phyloP scores from a whole-genome alignment of 2,113 vertebrate genomes.

The Terrapene triunguis region DNA sequence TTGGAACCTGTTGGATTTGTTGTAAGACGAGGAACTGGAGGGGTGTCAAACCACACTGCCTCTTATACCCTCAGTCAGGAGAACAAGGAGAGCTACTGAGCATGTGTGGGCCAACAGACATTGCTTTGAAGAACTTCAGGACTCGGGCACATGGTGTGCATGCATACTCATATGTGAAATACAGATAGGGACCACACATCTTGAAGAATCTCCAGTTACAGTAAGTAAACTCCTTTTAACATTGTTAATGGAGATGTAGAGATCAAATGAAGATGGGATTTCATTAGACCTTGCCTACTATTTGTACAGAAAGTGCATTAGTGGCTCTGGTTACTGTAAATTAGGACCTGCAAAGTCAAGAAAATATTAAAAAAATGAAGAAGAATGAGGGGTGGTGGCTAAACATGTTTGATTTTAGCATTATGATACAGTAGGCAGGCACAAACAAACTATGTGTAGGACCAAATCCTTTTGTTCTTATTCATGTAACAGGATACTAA shows the following conservation, averaged over 20 bases:
- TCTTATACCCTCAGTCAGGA: too few relatives aligned
- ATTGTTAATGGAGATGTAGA: background rate
- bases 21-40: too few relatives aligned
- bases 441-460: background rate
- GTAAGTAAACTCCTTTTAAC: background rate
- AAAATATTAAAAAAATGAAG: constrained; percentile 17
- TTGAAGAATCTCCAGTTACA: too few relatives aligned
- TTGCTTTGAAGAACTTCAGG: too few relatives aligned
- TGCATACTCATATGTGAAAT: too few relatives aligned
- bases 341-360: background rate
- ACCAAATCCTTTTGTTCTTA: background rate
- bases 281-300: background rate
- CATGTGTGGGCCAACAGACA: too few relatives aligned
- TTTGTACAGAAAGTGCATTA: constrained; percentile 9
- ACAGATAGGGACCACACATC: too few relatives aligned
- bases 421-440: background rate
- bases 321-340: constrained; percentile 20
- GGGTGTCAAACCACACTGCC: too few relatives aligned
- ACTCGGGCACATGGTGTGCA: too few relatives aligned
- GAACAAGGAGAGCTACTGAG: too few relatives aligned
- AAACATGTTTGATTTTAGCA: background rate
- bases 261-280: constrained; percentile 11
- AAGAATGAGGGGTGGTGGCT: background rate
- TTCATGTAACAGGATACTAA: background rate
- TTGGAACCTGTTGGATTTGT: too few relatives aligned